Percentiles rank a stretch among this genome's conserved stretches.
phyloP scores from a whole-genome alignment of 2,888 invertebrate genomes.

The Tachina fera region DNA sequence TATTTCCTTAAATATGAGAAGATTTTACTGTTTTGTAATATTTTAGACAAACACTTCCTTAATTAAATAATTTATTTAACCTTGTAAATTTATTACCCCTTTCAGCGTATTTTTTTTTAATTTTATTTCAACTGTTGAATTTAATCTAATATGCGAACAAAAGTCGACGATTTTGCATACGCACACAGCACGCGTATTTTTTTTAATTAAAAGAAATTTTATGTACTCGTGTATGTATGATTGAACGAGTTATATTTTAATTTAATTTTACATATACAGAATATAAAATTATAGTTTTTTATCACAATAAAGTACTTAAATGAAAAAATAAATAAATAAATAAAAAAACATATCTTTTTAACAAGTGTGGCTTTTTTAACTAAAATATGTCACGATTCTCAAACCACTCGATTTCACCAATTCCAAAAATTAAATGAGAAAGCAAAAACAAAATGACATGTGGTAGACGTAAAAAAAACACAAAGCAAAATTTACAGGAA shows the following conservation, averaged over 20 bases:
- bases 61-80: conserved; percentile 55
- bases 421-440: conserved; percentile 77
- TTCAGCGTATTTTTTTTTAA: conserved; percentile 26
- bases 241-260: conserved; percentile 15
- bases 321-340: conserved; percentile 55
- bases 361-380: conserved; percentile 33
- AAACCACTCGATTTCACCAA: conserved; percentile 77
- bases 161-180: conserved; percentile 5
- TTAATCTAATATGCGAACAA: conserved; percentile 37
- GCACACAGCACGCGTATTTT: conserved; percentile 20
- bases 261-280: conserved; percentile 37
- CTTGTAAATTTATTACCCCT: conserved; percentile 42
- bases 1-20: conserved; percentile 29
- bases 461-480: conserved; percentile 37
- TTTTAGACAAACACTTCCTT: conserved; percentile 37
- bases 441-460: conserved; percentile 55
- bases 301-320: conserved; percentile 77
- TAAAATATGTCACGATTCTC: conserved; percentile 7
- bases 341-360: conserved; percentile 22
- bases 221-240: too few relatives aligned
- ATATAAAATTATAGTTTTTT: conserved; percentile 64
- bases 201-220: background rate
- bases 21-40: background rate
- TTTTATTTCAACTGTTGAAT: conserved; percentile 73
- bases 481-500: conserved; percentile 51